phyloP scores from a whole-genome alignment of 2,797 vertebrate species.

The Meriones psammophilus region DNA sequence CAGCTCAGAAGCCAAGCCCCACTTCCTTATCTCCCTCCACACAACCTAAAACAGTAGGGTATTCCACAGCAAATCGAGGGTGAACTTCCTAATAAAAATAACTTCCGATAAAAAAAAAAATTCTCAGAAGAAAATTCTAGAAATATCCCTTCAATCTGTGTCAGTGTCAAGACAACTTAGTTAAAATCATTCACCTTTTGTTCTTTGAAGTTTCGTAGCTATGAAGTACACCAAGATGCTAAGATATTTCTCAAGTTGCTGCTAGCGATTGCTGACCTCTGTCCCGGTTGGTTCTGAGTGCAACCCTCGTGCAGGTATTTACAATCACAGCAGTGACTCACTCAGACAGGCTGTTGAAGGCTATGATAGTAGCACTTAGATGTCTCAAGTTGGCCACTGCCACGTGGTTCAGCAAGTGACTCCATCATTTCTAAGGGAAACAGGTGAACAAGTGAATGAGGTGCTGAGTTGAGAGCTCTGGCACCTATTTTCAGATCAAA shows the following conservation, averaged over 20 bases:
- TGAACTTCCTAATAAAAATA: neutral
- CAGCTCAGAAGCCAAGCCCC: neutral
- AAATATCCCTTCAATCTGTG: neutral
- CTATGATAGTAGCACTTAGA: neutral
- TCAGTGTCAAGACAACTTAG: neutral
- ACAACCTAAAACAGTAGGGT: neutral
- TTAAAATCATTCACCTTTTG: neutral
- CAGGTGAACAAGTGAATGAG: neutral
- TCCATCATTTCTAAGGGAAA: neutral
- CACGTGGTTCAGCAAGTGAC: neutral
- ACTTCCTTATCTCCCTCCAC: neutral
- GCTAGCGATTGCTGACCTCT: neutral
- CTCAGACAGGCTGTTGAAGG: neutral
- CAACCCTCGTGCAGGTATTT: neutral
- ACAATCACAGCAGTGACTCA: neutral
- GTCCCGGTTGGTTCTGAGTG: neutral
- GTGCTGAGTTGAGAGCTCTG: neutral
- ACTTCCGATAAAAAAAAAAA: neutral
- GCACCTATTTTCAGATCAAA: slow-evolving; percentile 44
- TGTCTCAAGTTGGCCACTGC: neutral
- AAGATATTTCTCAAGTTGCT: slow-evolving; percentile 6
- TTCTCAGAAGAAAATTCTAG: neutral
- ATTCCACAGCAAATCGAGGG: slow-evolving; percentile 34
- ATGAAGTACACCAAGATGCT: neutral
- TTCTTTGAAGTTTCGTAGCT: neutral